phyloP scores from a whole-genome alignment of 2,797 vertebrate species.

The Galago senegalensis region DNA sequence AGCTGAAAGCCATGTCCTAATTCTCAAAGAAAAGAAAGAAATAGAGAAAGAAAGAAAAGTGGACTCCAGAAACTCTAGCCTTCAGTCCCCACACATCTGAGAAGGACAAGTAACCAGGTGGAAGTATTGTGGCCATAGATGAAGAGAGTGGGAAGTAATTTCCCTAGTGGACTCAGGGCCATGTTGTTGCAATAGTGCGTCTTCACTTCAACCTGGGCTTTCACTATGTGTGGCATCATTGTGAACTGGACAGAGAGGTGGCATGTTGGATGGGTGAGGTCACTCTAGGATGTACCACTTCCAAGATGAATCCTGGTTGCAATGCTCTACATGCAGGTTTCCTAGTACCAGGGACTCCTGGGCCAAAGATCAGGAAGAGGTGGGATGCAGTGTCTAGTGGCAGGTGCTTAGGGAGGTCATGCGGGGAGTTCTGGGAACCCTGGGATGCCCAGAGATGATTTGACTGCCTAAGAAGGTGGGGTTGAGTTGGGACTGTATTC shows the following conservation, averaged over 20 bases:
- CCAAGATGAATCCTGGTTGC: background rate
- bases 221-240: background rate
- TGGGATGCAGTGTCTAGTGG: fast-evolving
- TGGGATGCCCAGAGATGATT: background rate
- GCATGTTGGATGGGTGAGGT: background rate
- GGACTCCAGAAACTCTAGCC: background rate
- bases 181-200: background rate
- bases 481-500: background rate
- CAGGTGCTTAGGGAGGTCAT: background rate
- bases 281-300: background rate
- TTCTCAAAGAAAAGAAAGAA: background rate
- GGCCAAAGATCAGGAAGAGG: background rate
- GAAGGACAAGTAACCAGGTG: background rate
- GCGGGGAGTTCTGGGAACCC: background rate
- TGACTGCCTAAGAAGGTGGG: background rate
- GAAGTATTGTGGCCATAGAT: background rate
- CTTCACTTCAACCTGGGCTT: background rate
- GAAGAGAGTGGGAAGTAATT: background rate
- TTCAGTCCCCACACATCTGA: background rate
- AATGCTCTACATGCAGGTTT: background rate
- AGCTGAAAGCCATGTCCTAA: background rate
- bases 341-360: background rate
- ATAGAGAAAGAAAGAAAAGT: background rate
- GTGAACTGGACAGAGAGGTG: background rate
- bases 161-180: background rate